Evolutionary conservation across 2,888 invertebrate genomes (phyloP), one percentile per base, ranked within the genome.

Genomic region (Chrysodeixis includens): DNA sequence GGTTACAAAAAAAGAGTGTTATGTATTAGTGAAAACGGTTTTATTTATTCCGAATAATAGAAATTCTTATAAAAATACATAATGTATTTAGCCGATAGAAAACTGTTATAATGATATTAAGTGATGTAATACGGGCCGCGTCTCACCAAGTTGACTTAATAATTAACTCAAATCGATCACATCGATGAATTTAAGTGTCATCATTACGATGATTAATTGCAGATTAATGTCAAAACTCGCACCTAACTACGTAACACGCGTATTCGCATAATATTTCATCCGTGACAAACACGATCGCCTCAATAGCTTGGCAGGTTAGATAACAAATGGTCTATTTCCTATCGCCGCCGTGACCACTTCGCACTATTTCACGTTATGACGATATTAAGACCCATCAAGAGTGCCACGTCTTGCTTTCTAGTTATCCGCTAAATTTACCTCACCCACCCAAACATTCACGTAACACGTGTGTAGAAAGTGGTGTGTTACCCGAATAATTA

Each of bases 391-490:
- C 79, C 82, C 70, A 76, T 69, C 76, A 80, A 73, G 69, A 79
- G 63, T 79, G 69, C 63, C 81, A 78, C 83, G 80, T 78, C 79
- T 85, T 81, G 83, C 89, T 90, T 90, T 91, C 89, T 90, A 90
- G 81, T 78, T 83, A 88, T 86, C 81, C 83, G 85, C 83, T 84
- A 84, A 89, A 87, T 82, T 83, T 85, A 87, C 86, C 81, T 83
- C 83, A 86, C 87, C 88, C 87, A 85, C 81, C 82, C 82, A 49
- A 49, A 81, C 70, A 84, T 85, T 90, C 86, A 89, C 88, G 91
- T 92, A 90, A 90, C 87, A 82, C 86, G 84, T 86, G 89, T 86
- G 86, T 89, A 91, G 90, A 91, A 91, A 92, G 91, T 88, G 74
- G 83, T 85, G 75, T 85, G 83, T 82, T 86, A 88, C 85, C 84